phyloP scores from a whole-genome alignment of 1,140 invertebrate species.

The Cryptotermes secundus region DNA sequence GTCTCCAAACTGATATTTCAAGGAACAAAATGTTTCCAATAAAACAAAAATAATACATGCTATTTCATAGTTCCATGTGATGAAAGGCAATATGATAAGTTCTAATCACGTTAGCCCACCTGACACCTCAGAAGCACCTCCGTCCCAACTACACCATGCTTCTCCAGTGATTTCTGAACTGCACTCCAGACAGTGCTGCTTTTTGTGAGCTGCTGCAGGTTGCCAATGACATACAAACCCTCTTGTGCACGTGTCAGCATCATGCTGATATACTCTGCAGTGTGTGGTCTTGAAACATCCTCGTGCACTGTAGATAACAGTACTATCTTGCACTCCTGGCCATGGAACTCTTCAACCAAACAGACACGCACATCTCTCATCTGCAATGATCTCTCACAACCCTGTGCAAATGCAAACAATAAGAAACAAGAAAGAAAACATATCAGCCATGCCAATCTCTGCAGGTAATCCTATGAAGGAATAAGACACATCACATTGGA shows the following conservation, averaged over 20 bases:
- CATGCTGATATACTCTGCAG: not conserved
- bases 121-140: not conserved
- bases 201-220: not conserved
- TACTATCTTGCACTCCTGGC: not conserved
- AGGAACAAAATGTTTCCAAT: not conserved
- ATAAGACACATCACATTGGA: no score
- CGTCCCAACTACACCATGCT: not conserved
- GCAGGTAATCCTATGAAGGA: no score
- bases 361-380: not conserved
- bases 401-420: not conserved
- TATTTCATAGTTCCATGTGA: not conserved
- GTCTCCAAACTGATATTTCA: not conserved
- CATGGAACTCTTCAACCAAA: not conserved
- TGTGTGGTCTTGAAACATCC: not conserved
- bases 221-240: not conserved
- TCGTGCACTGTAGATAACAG: not conserved
- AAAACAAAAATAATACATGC: not conserved
- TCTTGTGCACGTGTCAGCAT: not conserved
- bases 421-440: no score
- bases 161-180: not conserved
- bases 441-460: no score
- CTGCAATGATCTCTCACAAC: not conserved
- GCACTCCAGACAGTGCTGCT: not conserved
- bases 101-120: not conserved
- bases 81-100: no score